Conservation (phyloP, 1,140 invertebrate genomes). For the silkworm (Bombyx mori) region ASM3026992v2 NC_085118.1:10620001-10620500, state of each 20-base stretch:
- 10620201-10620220: conserved; percentile 92
- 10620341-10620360: conserved; percentile 83
- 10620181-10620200: conserved; percentile 15
- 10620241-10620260: conserved; percentile 89
- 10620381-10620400: conserved; percentile 84
- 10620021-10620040: too few relatives aligned
- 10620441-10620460: conserved; percentile 81
- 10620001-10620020: too few relatives aligned
- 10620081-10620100: too few relatives aligned
- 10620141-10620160: too few relatives aligned
- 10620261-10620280: conserved; percentile 88
- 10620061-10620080: too few relatives aligned
- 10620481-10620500: too few relatives aligned
- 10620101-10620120: too few relatives aligned
- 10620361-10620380: conserved; percentile 84
- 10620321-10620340: conserved; percentile 85
- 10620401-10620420: conserved; percentile 88
- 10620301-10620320: conserved; percentile 81
- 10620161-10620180: too few relatives aligned
- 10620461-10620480: not conserved
- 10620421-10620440: conserved; percentile 83
- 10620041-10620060: too few relatives aligned
- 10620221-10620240: conserved; percentile 90
- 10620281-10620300: conserved; percentile 89
- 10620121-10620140: too few relatives aligned